Evolutionary conservation across 2,888 invertebrate species (phyloP), one percentile per base, ranked within the genome.

Genomic region (Eucriotettix oculatus): DNA sequence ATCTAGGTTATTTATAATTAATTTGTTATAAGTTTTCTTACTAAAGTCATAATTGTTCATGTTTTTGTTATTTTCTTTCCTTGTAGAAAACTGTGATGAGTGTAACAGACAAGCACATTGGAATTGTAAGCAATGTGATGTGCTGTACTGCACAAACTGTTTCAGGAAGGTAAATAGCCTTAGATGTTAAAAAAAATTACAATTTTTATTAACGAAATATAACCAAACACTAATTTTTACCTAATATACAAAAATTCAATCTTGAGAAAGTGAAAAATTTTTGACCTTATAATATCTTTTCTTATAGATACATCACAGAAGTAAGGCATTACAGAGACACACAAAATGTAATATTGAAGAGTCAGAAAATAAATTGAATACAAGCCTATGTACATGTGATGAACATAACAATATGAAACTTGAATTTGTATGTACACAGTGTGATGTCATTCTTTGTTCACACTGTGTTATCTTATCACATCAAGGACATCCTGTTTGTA

Each of bases 401-500:
- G 65, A 65, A 43, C 76, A 76, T 66, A 54, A 63, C 9, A 63
- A 65, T 1, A 66, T 69, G 59, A 59, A 66, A 1, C 41, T 71
- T 29, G 74, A 74, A 16, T 74, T 75, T 65, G 70, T 68, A 61
- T 79, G 79, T 63, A 67, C 66, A 5, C 66, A 69, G 12, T 78
- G 79, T 65, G 62, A 71, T n/a, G 56, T 63, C 40, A 64, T 68
- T 2, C 65, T 68, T 1, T 79, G 78, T 61, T 71, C 73, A n/a
- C 71, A 73, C 56, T 78, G 78, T 62, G 68, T 72, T 58, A 48
- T 77, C 10, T 63, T 67, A 0, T 64, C 63, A 0, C 78, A 78
- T 65, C 66, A 65, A 2, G 68, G 67, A 1, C 78, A 78, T 64
- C 62, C 64, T 0, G 66, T 68, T 52, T 59, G 68, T 0, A 48